Base-by-base conservation (phyloP, 2,888 invertebrate genomes). In the Steinernema hermaphroditum region DNA sequence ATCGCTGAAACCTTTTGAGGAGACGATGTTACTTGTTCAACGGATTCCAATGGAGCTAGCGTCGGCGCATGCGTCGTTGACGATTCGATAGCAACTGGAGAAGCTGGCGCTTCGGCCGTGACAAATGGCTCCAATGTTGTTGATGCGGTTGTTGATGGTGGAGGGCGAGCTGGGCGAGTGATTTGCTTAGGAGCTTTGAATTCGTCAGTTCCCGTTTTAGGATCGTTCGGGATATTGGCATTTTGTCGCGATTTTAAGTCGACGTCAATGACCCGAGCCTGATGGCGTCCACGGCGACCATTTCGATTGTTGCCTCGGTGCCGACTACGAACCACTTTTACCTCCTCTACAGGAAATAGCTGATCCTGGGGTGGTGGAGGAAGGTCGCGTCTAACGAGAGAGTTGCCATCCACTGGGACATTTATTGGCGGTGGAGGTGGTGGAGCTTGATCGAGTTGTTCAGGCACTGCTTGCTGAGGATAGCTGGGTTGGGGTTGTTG, bases 331-430 rank as follows among this genome's bases (percentile, higher is more conserved):
- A 69, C 37, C 24, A 44, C 24, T 69, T 69, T 49, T 32, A 41
- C 44, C 69, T 50, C 32, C 8, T 76, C 76, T 14, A 78, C 76
- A 1, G 81, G 78, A n/a, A 80, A 50, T 70, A 81, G 80, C 22
- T 74, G 72, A 27, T 74, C 72, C 27, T 79, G 79, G 16, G 81
- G 81, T 12, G 81, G 78, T 12, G 78, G 77, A 8, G 78, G 76
- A 24, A 76, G 57, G 29, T 76, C 76, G 54, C 76, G 77, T 76
- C 75, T 22, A 22, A 73, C 41, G 14, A 41, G 72, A n/a, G 71
- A 54, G 37, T 37, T 32, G 1, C 37, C 22, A 19, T 44, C 34
- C 14, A 22, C 69, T 19, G 43, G 68, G 19, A 44, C 46, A 19
- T 19, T 34, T 27, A 43, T 32, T 2, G 62, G 68, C 2, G 29